phyloP scores from a whole-genome alignment of 2,888 invertebrate species.

The Elysia crispata region DNA sequence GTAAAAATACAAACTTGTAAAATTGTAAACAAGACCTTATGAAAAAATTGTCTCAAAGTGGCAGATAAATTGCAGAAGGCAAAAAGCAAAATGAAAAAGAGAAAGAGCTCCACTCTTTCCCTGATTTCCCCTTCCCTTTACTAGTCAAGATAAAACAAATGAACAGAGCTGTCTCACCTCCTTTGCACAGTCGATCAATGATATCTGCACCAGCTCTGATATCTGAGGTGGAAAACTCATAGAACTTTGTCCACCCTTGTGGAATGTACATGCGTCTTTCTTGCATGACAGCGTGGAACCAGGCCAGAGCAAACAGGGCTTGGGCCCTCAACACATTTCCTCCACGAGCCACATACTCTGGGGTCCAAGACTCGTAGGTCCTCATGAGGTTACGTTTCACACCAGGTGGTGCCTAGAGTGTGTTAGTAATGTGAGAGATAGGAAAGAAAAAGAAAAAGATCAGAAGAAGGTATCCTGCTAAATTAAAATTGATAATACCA shows the following conservation, averaged over 20 bases:
- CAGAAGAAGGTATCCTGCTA: no score
- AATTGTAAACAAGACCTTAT: not conserved
- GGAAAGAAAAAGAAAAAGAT: no score
- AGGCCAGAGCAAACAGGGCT: slow-evolving; percentile 87
- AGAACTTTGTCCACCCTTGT: slow-evolving; percentile 91
- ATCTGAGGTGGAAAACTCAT: slow-evolving; percentile 92
- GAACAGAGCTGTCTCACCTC: slow-evolving; percentile 64
- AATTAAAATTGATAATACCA: no score
- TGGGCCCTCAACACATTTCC: slow-evolving; percentile 77
- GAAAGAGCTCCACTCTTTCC: no score
- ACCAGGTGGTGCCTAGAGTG: slow-evolving; percentile 88
- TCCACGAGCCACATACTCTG: slow-evolving; percentile 76
- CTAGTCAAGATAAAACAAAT: no score
- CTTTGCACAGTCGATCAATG: slow-evolving; percentile 79
- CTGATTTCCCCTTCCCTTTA: no score
- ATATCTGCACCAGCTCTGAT: slow-evolving; percentile 86
- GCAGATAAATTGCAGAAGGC: no score
- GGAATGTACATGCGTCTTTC: slow-evolving; percentile 95
- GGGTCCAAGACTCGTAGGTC: slow-evolving; percentile 86
- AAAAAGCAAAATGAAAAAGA: no score
- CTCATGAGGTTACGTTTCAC: slow-evolving; percentile 88
- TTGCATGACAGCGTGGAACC: slow-evolving; percentile 90
- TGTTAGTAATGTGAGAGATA: no score
- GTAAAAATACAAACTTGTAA: not conserved
- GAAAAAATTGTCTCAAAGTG: not conserved